phyloP scores from a whole-genome alignment of 2,888 invertebrate genomes.

The Drosophila maculinotata region DNA sequence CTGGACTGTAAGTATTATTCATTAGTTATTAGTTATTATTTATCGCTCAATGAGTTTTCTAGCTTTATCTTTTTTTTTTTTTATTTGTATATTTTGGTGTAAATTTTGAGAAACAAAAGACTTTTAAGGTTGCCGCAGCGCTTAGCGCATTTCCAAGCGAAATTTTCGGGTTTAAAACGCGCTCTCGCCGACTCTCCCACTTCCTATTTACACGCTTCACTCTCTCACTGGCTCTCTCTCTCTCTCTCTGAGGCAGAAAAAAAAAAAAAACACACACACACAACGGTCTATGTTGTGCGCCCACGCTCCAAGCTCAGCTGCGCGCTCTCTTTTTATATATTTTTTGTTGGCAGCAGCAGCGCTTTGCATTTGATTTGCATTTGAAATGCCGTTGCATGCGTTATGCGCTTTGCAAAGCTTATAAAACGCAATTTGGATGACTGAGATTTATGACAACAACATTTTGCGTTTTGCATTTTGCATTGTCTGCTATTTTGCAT shows the following conservation, averaged over 20 bases:
- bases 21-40: slow-evolving; percentile 26
- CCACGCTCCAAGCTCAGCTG: slow-evolving; percentile 55
- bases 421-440: slow-evolving; percentile 58
- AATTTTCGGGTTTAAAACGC: slow-evolving; percentile 51
- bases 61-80: slow-evolving; percentile 3
- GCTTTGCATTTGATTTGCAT: slow-evolving; percentile 42
- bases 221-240: slow-evolving; percentile 2
- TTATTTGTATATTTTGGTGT: slow-evolving; percentile 12
- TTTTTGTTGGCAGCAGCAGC: slow-evolving; percentile 9
- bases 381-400: slow-evolving; percentile 60
- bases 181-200: slow-evolving; percentile 29
- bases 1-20: slow-evolving; percentile 44
- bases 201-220: slow-evolving; percentile 6
- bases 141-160: slow-evolving; percentile 54
- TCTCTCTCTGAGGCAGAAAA: not conserved
- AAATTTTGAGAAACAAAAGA: slow-evolving; percentile 53
- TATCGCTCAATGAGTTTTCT: slow-evolving; percentile 24
- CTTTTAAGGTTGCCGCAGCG: slow-evolving; percentile 58
- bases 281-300: slow-evolving; percentile 54
- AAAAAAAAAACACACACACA: slow-evolving; percentile 42
- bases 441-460: slow-evolving; percentile 55
- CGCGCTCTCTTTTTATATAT: slow-evolving; percentile 41
- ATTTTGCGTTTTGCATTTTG: slow-evolving; percentile 42
- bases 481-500: slow-evolving; percentile 50
- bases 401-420: slow-evolving; percentile 44